These are phyloP conservation scores for Penaeus chinensis DNA, from an alignment of 1,140 invertebrate genomes.

Conservation along the genomic window DNA sequence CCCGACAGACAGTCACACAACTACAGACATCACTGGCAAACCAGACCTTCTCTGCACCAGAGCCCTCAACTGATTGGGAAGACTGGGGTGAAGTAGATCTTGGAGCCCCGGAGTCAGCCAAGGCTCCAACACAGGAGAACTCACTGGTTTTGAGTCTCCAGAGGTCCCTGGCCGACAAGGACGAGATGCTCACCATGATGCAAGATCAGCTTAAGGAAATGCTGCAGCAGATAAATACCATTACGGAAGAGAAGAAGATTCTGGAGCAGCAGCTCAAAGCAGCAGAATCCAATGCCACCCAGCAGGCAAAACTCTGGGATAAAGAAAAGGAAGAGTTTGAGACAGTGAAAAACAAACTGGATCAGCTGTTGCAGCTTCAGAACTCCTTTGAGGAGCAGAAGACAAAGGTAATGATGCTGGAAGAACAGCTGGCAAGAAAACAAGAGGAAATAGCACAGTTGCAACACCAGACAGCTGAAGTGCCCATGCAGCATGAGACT, in stretches of 20 bases:
- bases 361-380: neutral
- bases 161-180: conserved; percentile 55
- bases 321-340: conserved; percentile 41
- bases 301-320: conserved; percentile 39
- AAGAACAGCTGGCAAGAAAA: conserved; percentile 20
- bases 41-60: neutral
- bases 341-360: neutral
- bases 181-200: conserved; percentile 52
- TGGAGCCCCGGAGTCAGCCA: conserved; percentile 33
- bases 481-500: neutral
- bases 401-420: conserved; percentile 3
- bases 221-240: conserved; percentile 42
- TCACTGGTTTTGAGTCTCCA: conserved; percentile 34
- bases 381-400: conserved; percentile 37
- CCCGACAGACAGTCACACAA: conserved; percentile 56
- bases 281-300: conserved; percentile 21
- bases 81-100: conserved; percentile 61
- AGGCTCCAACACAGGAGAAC: conserved; percentile 6
- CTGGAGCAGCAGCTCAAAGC: conserved; percentile 43
- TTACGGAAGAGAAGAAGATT: conserved; percentile 53
- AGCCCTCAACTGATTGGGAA: conserved; percentile 29
- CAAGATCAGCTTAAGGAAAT: conserved; percentile 57
- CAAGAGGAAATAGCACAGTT: conserved; percentile 25
- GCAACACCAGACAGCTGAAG: conserved; percentile 16
- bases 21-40: conserved; percentile 58